These are phyloP conservation scores for Cyanoramphus novaezelandiae DNA, from an alignment of 2,113 vertebrate genomes.

Conservation along the genomic window DNA sequence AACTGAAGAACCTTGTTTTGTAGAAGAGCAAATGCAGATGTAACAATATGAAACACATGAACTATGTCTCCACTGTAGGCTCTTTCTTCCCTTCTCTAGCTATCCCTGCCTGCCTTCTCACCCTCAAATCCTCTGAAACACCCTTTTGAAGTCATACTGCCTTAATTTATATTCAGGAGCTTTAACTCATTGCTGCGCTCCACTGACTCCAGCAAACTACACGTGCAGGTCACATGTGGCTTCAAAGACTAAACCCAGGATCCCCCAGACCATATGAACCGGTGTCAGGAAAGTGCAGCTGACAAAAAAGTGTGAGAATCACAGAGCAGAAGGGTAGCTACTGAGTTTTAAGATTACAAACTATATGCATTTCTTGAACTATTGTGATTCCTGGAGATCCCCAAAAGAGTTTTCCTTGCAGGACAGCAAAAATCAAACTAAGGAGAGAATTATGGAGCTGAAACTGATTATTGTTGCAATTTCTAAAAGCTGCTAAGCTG, in stretches of 20 bases:
- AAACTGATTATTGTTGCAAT: neutral
- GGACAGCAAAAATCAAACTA: neutral
- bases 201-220: neutral
- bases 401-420: neutral
- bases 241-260: neutral
- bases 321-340: neutral
- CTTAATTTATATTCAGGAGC: neutral
- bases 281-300: rapidly evolving
- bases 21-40: neutral
- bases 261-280: neutral
- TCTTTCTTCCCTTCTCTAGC: neutral
- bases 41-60: rapidly evolving
- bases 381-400: neutral
- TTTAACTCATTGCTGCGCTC: neutral
- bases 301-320: neutral
- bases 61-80: rapidly evolving
- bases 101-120: neutral
- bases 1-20: neutral
- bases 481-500: conserved; percentile 3
- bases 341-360: neutral
- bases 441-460: neutral
- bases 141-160: neutral
- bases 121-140: neutral
- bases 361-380: neutral
- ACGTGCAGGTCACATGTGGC: neutral